Percentiles rank a stretch among this genome's conserved stretches.
These are phyloP conservation scores for Myotis lucifugus DNA, from an alignment of 2,113 vertebrate genomes.

Conservation along the genomic window DNA sequence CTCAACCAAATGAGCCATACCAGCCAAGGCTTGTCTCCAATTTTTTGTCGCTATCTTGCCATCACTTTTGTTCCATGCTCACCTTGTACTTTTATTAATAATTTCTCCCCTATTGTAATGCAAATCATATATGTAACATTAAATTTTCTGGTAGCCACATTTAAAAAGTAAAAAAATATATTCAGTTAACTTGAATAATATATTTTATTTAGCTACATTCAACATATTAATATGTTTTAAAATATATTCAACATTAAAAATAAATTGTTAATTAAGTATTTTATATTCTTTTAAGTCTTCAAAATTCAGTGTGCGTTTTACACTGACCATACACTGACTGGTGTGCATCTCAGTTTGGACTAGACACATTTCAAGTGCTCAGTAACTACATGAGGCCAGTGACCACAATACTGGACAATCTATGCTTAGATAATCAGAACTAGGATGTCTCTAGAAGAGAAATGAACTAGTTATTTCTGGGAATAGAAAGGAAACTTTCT, in stretches of 20 bases:
- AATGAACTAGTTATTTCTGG: background rate
- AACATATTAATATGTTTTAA: conserved; percentile 19
- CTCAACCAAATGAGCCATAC: too few relatives aligned
- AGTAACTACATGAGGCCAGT: background rate
- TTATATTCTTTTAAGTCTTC: conserved; percentile 47
- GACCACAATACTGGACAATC: background rate
- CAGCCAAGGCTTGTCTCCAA: background rate
- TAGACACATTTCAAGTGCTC: background rate
- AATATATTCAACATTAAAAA: background rate
- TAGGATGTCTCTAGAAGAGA: conserved; percentile 9
- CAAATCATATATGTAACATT: conserved; percentile 28
- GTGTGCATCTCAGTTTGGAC: background rate
- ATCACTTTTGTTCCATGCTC: background rate
- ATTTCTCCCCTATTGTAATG: background rate
- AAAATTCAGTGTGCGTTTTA: background rate
- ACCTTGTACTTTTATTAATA: background rate
- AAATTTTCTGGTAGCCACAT: conserved; percentile 35
- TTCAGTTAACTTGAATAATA: conserved; percentile 2
- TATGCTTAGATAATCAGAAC: background rate
- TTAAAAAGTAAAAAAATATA: conserved; percentile 27
- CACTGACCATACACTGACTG: background rate
- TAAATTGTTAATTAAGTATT: background rate
- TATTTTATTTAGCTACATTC: conserved; percentile 7
- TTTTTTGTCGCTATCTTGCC: background rate
- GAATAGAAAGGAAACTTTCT: background rate